Base-by-base conservation (phyloP, 2,797 vertebrate genomes). In the Picus viridis region DNA sequence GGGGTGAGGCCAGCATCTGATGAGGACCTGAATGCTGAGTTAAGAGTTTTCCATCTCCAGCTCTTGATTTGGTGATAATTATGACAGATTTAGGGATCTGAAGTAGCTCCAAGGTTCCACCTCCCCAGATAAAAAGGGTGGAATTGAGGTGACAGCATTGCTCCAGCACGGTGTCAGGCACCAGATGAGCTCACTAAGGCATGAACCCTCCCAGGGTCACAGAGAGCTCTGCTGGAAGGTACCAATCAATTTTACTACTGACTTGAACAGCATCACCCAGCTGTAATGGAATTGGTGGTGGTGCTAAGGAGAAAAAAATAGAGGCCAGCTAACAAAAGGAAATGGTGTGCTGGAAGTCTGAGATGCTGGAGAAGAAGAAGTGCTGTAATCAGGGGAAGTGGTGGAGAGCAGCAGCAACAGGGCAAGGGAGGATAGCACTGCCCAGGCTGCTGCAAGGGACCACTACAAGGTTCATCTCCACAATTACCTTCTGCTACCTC, bases 161-260 rank as follows among this genome's bases (percentile, higher is more conserved):
- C 76, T 84, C 69, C 73, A 6, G 79, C 4, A 2, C 2, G 1
- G 67, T 47, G 56, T 74, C 72, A 85, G 56, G 12, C 72, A 64
- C 49, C 63, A 63, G 79, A 92, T 75, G 79, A 86, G 81, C 92
- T 91, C 83, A 80, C 27, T 32, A 79, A 85, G 83, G 62, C 71
- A 83, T 67, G 65, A 83, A 81, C 82, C 54, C 68, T 59, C 82
- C 56, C 77, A 86, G 86, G 94, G 92, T 93, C 80, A 64, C 80
- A 39, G 47, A 47, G 53, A 94, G 85, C 79, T 77, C 69, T 49
- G 79, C 71, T 89, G 77, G 64, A 79, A 95, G 90, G 88, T 45
- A 83, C 92, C 79, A 85, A 90, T 92, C 91, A 86, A 88, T 95
- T 94, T 92, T 87, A 92, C 81, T 94, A 41, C 81, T 8, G 43